Conservation (phyloP, 2,113 vertebrate species). For the Pomatorhinus ruficollis region DNA sequence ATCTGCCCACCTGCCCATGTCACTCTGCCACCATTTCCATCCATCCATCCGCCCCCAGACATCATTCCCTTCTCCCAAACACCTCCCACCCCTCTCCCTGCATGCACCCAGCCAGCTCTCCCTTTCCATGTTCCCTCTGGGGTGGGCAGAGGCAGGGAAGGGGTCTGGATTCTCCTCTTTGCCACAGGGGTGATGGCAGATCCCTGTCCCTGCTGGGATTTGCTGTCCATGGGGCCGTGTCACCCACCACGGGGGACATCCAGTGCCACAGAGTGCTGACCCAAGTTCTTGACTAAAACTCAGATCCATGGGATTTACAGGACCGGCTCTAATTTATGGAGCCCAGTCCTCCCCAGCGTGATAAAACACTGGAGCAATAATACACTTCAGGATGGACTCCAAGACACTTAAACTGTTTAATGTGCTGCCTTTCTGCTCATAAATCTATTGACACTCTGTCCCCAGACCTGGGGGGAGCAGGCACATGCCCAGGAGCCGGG, state of each 20-base stretch:
- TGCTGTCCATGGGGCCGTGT: rapidly evolving
- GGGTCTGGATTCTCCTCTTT: neutral
- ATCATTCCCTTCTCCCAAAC: neutral
- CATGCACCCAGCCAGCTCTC: neutral
- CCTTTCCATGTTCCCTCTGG: neutral
- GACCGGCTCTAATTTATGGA: neutral
- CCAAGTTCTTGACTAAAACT: neutral
- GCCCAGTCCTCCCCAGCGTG: neutral
- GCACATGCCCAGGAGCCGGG: neutral
- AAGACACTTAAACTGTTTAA: conserved; percentile 58
- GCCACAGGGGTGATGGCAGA: neutral
- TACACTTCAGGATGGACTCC: conserved; percentile 54
- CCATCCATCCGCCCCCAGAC: neutral
- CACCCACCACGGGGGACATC: neutral
- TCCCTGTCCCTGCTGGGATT: neutral
- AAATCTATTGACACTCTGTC: conserved; percentile 55
- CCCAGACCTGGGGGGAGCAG: conserved; percentile 25
- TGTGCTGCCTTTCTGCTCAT: conserved; percentile 47
- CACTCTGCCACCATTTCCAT: neutral
- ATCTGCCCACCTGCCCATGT: neutral
- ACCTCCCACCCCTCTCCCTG: neutral
- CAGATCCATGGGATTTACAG: neutral
- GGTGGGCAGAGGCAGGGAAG: neutral
- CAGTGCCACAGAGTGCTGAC: neutral
- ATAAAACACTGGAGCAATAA: conserved; percentile 55